Evolutionary conservation across 2,888 invertebrate species (phyloP), one percentile per base, ranked within the genome.

Genomic region (Sphaerophoria taeniata): DNA sequence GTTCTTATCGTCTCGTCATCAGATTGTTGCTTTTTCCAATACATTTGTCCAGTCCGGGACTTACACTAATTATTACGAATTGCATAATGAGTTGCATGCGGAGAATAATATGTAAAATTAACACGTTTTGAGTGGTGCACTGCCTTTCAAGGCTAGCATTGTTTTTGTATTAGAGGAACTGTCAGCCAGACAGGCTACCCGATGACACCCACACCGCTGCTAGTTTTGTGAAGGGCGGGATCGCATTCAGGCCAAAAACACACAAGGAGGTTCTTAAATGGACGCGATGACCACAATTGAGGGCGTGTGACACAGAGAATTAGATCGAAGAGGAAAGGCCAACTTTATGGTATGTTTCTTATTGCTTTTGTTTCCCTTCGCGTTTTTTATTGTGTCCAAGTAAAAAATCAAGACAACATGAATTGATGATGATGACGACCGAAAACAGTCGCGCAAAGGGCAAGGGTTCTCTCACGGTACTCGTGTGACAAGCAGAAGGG

Each of bases 251-350:
- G 11, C 33, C n/a, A 4, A 12, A 43, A 0, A 24, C 34, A 14
- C 6, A 49, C 1, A 2, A 34, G 49, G 6, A 14, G 14, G n/a
- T 33, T 24, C 45, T 14, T 4, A 45, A 31, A 61, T 39, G 6
- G 58, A 39, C 5, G 16, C n/a, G 11, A 24, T 58, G 36, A 9
- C 5, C 12, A 39, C 45, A 34, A 82, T 39, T 43, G 16, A 73
- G 79, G 67, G 51, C 53, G 79, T 69, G 51, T 84, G 84, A 79
- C 84, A 75, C 58, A 84, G 56, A 79, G 72, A 51, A 84, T 71
- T 43, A 70, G 56, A 70, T 53, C 12, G 60, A 43, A 34, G 9
- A 47, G 14, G 0, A 14, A 12, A n/a, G 5, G 33, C 43, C 43
- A 4, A 45, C 3, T n/a, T 24, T 24, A 24, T 24, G 24, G 24